phyloP scores from a whole-genome alignment of 1,140 invertebrate species.

The Tetranychus urticae region DNA sequence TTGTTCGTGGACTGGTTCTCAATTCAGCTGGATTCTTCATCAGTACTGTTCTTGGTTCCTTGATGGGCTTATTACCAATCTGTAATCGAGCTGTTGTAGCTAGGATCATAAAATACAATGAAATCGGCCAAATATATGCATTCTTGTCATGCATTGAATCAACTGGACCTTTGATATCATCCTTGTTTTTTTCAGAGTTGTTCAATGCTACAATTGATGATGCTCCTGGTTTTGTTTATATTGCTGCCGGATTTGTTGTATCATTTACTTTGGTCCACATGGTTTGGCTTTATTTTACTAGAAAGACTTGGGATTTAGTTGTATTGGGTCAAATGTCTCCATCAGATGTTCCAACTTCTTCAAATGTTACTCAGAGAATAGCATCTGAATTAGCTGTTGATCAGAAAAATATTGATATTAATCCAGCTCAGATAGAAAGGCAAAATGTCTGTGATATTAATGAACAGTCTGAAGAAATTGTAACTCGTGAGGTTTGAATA shows the following conservation, averaged over 20 bases:
- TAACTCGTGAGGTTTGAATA: too few species aligned
- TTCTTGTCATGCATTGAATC: neutral
- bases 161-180: neutral
- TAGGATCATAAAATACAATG: neutral
- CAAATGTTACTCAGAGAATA: too few species aligned
- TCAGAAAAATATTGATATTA: too few species aligned
- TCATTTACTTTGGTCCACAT: neutral
- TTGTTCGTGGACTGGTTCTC: neutral
- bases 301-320: too few species aligned
- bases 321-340: too few species aligned
- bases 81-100: neutral
- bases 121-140: constrained; percentile 3
- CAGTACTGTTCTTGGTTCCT: neutral
- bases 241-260: neutral
- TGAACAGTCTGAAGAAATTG: too few species aligned
- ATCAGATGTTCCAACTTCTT: too few species aligned
- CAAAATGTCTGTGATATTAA: too few species aligned
- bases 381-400: too few species aligned
- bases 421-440: too few species aligned
- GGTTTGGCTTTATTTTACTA: neutral
- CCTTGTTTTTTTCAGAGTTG: neutral
- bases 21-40: neutral
- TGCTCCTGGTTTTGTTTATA: neutral
- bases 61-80: neutral
- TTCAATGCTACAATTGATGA: constrained; percentile 2